These are phyloP conservation scores for Sebastiscus tertius DNA, from an alignment of 2,797 vertebrate genomes.

Conservation along the genomic window DNA sequence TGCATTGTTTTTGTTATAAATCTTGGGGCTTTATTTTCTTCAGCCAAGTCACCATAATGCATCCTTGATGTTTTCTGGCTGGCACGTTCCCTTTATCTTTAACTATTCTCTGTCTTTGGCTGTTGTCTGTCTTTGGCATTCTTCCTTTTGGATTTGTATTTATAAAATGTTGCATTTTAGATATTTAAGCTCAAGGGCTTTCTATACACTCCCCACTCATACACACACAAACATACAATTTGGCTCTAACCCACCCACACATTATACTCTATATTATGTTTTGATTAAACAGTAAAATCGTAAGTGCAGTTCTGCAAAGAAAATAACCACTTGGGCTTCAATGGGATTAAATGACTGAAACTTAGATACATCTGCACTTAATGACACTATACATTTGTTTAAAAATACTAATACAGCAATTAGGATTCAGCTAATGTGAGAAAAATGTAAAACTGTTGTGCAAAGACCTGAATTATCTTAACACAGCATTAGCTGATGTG, in stretches of 20 bases:
- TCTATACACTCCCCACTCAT: neutral
- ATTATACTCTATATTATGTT: neutral
- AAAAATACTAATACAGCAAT: neutral
- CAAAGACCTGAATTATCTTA: neutral
- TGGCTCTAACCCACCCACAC: neutral
- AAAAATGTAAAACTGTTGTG: neutral
- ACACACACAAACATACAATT: neutral
- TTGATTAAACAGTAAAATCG: neutral
- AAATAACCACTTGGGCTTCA: neutral
- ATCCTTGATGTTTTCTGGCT: constrained; percentile 43
- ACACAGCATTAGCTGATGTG: neutral
- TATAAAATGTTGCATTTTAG: constrained; percentile 18
- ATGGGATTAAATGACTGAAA: neutral
- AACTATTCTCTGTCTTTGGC: constrained; percentile 13
- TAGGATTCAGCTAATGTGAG: neutral
- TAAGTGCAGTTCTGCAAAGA: neutral
- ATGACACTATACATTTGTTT: neutral
- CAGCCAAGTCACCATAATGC: constrained; percentile 44
- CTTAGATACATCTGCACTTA: neutral
- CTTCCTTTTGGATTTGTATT: constrained; percentile 17
- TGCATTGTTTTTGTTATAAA: constrained; percentile 45
- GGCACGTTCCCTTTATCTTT: constrained; percentile 31
- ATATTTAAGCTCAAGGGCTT: constrained; percentile 9
- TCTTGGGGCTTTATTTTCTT: constrained; percentile 22
- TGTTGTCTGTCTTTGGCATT: constrained; percentile 12